These are phyloP conservation scores for Meganola albula DNA, from an alignment of 2,888 invertebrate genomes.

Conservation along the genomic window DNA sequence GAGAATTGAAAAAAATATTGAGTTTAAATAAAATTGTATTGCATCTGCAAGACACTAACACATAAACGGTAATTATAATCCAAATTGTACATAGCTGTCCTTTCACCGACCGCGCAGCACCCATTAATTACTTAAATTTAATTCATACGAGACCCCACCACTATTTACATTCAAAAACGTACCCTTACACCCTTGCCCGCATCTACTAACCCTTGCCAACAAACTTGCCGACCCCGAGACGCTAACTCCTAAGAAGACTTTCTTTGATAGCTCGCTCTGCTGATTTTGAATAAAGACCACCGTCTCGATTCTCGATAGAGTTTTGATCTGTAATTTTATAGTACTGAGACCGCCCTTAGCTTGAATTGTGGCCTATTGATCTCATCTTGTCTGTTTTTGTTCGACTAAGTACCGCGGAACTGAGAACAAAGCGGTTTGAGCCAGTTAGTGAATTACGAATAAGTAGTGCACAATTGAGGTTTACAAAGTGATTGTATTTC, in stretches of 20 bases:
- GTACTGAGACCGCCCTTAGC: slow-evolving; percentile 67
- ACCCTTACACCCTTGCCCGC: slow-evolving; percentile 61
- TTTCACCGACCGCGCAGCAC: slow-evolving; percentile 32
- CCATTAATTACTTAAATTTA: slow-evolving; percentile 78
- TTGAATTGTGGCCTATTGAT: slow-evolving; percentile 66
- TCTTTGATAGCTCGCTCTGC: slow-evolving; percentile 76
- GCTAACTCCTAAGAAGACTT: slow-evolving; percentile 73
- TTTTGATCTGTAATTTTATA: slow-evolving; percentile 78
- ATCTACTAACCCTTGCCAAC: slow-evolving; percentile 67
- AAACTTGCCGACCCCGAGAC: slow-evolving; percentile 74
- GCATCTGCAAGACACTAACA: too few species aligned
- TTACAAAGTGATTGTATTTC: slow-evolving; percentile 17
- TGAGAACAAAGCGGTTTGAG: slow-evolving; percentile 32
- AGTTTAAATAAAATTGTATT: too few species aligned
- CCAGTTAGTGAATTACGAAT: slow-evolving; percentile 17
- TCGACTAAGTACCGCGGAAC: slow-evolving; percentile 33
- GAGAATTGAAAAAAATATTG: too few species aligned
- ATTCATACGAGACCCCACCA: slow-evolving; percentile 72
- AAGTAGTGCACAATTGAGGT: slow-evolving; percentile 22
- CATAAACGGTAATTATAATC: slow-evolving; percentile 41
- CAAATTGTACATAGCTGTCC: slow-evolving; percentile 35
- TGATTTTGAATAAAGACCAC: slow-evolving; percentile 71
- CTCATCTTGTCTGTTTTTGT: slow-evolving; percentile 57
- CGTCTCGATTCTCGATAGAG: slow-evolving; percentile 75
- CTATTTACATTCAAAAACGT: slow-evolving; percentile 77